Evolutionary conservation across 2,113 vertebrate genomes (phyloP).

Genomic region (Aplodontia rufa): DNA sequence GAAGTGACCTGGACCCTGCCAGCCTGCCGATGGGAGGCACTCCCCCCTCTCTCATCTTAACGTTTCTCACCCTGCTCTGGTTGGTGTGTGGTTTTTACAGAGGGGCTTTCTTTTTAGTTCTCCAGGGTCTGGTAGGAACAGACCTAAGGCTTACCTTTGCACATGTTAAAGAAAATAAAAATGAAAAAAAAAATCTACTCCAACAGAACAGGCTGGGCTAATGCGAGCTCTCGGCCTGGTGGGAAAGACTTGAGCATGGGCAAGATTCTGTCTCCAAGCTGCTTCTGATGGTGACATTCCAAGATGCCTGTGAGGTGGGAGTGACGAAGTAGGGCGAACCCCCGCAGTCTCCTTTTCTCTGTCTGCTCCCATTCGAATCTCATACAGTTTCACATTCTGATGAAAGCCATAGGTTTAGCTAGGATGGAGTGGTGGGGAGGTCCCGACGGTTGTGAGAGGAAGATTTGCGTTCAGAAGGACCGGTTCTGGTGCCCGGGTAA

Average conservation of each 20-base stretch:
- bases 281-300: neutral
- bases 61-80: slow-evolving; percentile 44
- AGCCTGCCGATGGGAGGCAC: neutral
- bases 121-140: slow-evolving; percentile 64
- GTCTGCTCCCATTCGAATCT: neutral
- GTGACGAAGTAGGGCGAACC: neutral
- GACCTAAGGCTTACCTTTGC: slow-evolving; percentile 62
- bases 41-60: neutral
- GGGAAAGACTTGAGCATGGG: neutral
- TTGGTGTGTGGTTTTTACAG: slow-evolving; percentile 53
- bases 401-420: slow-evolving; percentile 71
- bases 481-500: neutral
- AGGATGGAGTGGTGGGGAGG: slow-evolving; percentile 43
- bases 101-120: slow-evolving; percentile 76
- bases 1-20: slow-evolving; percentile 56
- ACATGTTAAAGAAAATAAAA: slow-evolving; percentile 77
- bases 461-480: slow-evolving; percentile 29
- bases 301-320: neutral
- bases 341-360: slow-evolving; percentile 11
- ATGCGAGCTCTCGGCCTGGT: slow-evolving; percentile 66
- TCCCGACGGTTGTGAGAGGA: neutral
- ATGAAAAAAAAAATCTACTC: neutral
- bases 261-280: slow-evolving; percentile 10
- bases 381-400: slow-evolving; percentile 16
- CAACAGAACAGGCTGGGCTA: slow-evolving; percentile 69